A percentile compares a stretch with the other conserved stretches of the same genome.
These are phyloP conservation scores for Temnopleurus reevesii DNA, from an alignment of 53 echinoderm and acorn worm species.

Conservation along the genomic window DNA sequence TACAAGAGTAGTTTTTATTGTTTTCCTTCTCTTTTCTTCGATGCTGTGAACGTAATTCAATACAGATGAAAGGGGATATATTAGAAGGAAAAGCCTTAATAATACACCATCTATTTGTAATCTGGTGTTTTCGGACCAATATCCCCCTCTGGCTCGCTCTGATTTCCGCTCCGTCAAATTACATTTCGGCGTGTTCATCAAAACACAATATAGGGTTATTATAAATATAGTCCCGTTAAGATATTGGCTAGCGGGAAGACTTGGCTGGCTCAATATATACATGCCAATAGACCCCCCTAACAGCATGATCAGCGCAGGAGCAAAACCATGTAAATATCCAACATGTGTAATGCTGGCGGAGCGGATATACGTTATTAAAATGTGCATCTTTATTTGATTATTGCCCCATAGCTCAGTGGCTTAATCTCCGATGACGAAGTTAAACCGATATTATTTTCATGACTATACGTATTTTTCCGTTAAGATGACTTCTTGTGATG, in stretches of 20 bases:
- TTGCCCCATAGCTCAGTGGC: too few relatives aligned
- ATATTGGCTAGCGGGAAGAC: neutral
- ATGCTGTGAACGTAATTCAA: neutral
- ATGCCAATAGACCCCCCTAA: too few relatives aligned
- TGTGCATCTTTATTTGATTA: too few relatives aligned
- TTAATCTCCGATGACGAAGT: too few relatives aligned
- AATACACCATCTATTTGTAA: neutral
- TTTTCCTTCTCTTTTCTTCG: too few relatives aligned
- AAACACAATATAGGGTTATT: neutral
- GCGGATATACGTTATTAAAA: too few relatives aligned
- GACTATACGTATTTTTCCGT: neutral
- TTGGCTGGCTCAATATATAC: neutral
- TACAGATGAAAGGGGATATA: neutral
- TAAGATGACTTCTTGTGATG: too few relatives aligned
- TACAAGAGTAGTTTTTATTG: neutral
- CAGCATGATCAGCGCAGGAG: neutral
- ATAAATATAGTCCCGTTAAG: slow-evolving; percentile 5
- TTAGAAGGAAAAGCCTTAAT: neutral
- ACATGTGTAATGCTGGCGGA: neutral
- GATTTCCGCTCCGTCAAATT: slow-evolving; percentile 14
- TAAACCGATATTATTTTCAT: neutral
- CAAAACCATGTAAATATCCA: neutral
- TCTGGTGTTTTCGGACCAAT: neutral
- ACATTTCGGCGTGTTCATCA: neutral
- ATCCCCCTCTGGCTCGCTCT: neutral